Evolutionary conservation across 2,113 vertebrate species (phyloP).

Genomic region (Thamnophis sirtalis): DNA sequence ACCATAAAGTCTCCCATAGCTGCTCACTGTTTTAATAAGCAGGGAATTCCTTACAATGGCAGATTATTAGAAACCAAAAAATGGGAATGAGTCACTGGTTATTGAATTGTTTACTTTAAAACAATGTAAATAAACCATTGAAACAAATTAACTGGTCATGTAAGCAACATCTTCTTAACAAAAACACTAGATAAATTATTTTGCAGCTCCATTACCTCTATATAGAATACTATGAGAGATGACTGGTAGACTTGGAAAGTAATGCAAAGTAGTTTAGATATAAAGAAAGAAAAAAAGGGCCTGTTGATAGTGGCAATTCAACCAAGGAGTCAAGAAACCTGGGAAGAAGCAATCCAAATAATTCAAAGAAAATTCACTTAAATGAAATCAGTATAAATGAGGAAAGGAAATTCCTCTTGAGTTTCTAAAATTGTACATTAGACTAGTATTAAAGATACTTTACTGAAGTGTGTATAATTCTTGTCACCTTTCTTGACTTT

Average conservation of each 20-base stretch:
- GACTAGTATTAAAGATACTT: background rate
- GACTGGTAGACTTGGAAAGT: background rate
- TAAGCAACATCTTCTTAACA: background rate
- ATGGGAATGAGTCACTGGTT: background rate
- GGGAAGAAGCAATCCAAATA: background rate
- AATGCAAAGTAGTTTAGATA: background rate
- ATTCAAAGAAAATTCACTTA: background rate
- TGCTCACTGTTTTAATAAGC: background rate
- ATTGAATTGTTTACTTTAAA: background rate
- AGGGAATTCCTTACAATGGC: background rate
- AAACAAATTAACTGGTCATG: background rate
- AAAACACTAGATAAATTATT: background rate
- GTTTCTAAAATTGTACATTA: background rate
- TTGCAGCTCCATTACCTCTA: background rate
- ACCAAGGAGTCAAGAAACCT: background rate
- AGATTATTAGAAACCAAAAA: background rate
- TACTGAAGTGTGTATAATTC: background rate
- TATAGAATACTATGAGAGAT: background rate
- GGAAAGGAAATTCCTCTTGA: background rate
- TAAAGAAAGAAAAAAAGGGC: background rate
- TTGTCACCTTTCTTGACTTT: background rate
- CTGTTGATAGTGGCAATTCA: background rate
- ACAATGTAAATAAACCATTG: background rate
- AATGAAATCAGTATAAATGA: background rate
- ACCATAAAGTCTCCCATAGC: background rate